These are phyloP conservation scores for Acrossocheilus fasciatus DNA, from an alignment of 2,797 vertebrate species.

Conservation along the genomic window DNA sequence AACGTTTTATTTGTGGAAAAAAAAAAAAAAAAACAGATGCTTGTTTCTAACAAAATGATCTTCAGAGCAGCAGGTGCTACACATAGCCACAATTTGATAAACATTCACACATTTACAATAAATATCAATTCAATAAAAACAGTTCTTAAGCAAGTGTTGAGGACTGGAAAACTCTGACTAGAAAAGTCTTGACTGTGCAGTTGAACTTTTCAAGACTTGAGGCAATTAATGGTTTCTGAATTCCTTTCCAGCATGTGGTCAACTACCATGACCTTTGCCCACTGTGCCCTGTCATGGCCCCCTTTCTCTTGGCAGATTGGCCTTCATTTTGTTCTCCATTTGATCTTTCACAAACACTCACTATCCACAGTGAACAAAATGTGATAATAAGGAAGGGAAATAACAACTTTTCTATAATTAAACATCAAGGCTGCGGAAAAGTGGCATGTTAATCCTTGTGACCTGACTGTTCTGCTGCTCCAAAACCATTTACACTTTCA, in stretches of 20 bases:
- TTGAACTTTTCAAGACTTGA: background rate
- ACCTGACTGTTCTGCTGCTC: slow-evolving; percentile 77
- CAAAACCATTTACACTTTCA: slow-evolving; percentile 84
- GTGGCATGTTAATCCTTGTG: slow-evolving; percentile 76
- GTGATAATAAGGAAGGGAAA: slow-evolving; percentile 71
- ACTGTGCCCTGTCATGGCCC: background rate
- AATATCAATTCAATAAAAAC: too few species aligned
- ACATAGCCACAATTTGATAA: too few species aligned
- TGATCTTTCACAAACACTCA: slow-evolving; percentile 62
- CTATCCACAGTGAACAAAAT: slow-evolving; percentile 66
- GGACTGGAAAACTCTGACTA: too few species aligned
- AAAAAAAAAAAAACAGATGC: too few species aligned
- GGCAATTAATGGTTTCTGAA: background rate
- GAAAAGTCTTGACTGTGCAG: background rate
- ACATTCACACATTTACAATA: too few species aligned
- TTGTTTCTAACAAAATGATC: too few species aligned
- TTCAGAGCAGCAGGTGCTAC: too few species aligned
- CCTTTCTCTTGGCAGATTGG: background rate
- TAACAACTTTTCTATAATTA: slow-evolving; percentile 81
- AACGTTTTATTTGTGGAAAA: too few species aligned
- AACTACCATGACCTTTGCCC: background rate
- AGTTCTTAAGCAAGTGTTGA: too few species aligned
- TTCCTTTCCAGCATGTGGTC: background rate
- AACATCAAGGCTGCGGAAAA: slow-evolving; percentile 78
- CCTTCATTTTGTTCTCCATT: slow-evolving; percentile 43